phyloP scores from a whole-genome alignment of 1,140 invertebrate species.

The Brachionus angularis region DNA sequence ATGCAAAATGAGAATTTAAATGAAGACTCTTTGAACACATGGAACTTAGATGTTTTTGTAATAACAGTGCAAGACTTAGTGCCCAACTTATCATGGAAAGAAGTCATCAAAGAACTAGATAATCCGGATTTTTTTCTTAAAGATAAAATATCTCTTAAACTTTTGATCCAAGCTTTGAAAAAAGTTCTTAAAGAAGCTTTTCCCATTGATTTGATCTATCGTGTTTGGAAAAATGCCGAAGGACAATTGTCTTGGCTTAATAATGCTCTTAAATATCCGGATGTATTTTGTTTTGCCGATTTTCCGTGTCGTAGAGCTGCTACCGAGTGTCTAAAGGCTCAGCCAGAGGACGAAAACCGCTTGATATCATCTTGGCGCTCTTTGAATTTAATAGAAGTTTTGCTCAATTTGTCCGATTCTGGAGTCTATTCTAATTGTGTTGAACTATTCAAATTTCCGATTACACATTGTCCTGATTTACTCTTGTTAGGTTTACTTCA shows the following conservation, averaged over 20 bases:
- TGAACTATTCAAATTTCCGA: constrained; percentile 84
- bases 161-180: constrained; percentile 74
- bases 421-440: constrained; percentile 68
- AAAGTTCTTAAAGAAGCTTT: constrained; percentile 68
- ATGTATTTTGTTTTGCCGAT: constrained; percentile 89
- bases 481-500: constrained; percentile 79
- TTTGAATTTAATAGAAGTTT: constrained; percentile 78
- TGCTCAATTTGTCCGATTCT: constrained; percentile 78
- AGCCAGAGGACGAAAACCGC: constrained; percentile 66
- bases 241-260: constrained; percentile 79
- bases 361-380: constrained; percentile 62
- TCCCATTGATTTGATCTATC: constrained; percentile 80
- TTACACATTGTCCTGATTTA: constrained; percentile 87
- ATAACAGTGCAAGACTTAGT: constrained; percentile 81
- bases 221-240: constrained; percentile 84
- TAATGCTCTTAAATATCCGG: constrained; percentile 74
- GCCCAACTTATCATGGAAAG: constrained; percentile 74
- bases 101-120: constrained; percentile 82
- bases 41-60: constrained; percentile 89
- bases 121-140: constrained; percentile 81
- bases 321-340: constrained; percentile 82
- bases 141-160: constrained; percentile 73
- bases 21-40: constrained; percentile 63
- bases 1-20: constrained; percentile 55
- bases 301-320: constrained; percentile 75